phyloP scores from a whole-genome alignment of 2,888 invertebrate species.

The Zhuqinia jingwanae region DNA sequence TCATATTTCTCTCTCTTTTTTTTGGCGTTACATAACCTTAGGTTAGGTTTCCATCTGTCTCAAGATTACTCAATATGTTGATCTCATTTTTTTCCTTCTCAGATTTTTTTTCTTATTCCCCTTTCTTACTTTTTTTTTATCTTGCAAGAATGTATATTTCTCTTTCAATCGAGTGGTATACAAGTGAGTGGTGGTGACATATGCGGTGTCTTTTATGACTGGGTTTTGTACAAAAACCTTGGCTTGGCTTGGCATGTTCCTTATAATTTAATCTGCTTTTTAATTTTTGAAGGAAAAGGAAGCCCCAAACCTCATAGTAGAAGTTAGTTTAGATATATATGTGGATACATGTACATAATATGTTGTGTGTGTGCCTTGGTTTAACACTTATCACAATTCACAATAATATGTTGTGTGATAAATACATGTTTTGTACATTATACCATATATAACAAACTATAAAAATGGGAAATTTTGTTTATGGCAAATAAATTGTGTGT shows the following conservation, averaged over 20 bases:
- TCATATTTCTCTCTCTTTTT: conserved; percentile 1
- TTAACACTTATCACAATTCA: too few relatives aligned
- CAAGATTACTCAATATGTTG: conserved; percentile 4
- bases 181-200: conserved; percentile 25
- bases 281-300: too few relatives aligned
- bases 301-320: too few relatives aligned
- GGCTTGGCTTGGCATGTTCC: neutral
- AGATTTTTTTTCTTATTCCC: neutral
- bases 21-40: neutral
- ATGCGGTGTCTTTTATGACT: conserved; percentile 10
- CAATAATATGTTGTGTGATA: too few relatives aligned
- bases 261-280: too few relatives aligned
- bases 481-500: too few relatives aligned
- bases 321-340: too few relatives aligned
- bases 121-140: neutral
- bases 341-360: too few relatives aligned
- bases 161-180: neutral
- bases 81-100: neutral
- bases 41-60: neutral
- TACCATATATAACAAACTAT: too few relatives aligned
- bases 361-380: too few relatives aligned
- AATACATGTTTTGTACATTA: too few relatives aligned
- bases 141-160: neutral
- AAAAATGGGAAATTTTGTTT: too few relatives aligned
- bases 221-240: neutral